Evolutionary conservation across 2,888 invertebrate species (phyloP).

Genomic region (Lycophotia porphyrea): DNA sequence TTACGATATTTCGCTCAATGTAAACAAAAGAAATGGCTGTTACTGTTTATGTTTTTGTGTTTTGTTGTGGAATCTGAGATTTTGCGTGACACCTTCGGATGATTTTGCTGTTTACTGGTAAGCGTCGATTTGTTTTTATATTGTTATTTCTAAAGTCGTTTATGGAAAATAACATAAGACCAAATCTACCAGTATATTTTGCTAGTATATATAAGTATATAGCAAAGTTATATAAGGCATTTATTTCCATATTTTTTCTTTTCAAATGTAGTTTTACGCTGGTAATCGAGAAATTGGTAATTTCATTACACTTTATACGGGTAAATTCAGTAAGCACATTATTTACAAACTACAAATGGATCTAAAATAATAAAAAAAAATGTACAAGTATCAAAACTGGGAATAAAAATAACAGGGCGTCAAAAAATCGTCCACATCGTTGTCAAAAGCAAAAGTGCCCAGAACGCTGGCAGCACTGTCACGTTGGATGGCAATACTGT

Average conservation of each 20-base stretch:
- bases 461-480: no score
- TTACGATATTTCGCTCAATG: slow-evolving; percentile 22
- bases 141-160: background rate
- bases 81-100: background rate
- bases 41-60: slow-evolving; percentile 15
- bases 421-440: no score
- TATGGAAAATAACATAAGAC: background rate
- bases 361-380: no score
- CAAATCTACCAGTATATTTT: background rate
- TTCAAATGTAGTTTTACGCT: background rate
- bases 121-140: background rate
- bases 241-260: background rate
- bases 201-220: background rate
- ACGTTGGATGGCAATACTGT: no score
- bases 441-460: no score
- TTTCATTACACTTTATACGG: background rate
- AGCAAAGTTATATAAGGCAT: background rate
- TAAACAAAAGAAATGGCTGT: slow-evolving; percentile 50
- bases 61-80: slow-evolving; percentile 23
- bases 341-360: no score
- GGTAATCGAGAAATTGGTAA: background rate
- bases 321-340: no score
- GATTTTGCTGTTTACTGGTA: background rate
- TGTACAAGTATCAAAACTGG: no score
- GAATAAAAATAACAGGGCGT: no score